These are phyloP conservation scores for Bombylius major DNA, from an alignment of 2,888 invertebrate species.

Conservation along the genomic window DNA sequence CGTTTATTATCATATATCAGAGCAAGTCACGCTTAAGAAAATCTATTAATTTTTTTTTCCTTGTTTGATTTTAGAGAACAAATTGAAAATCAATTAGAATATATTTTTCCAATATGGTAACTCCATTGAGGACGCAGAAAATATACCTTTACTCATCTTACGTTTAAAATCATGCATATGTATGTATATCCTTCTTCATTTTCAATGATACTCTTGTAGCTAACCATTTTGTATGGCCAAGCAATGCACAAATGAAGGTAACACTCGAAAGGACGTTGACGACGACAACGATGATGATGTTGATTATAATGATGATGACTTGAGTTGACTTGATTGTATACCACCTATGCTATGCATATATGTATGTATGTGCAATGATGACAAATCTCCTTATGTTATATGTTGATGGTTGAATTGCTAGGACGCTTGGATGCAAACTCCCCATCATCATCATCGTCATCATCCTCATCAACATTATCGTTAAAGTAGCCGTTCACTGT, in stretches of 20 bases:
- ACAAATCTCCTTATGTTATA: neutral
- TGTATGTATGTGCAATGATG: no score
- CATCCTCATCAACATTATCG: neutral
- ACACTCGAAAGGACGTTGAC: conserved; percentile 15
- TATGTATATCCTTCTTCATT: conserved; percentile 1
- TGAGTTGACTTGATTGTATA: neutral
- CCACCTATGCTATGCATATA: neutral
- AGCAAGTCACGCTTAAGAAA: no score
- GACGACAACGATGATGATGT: conserved; percentile 5
- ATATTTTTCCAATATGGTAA: no score
- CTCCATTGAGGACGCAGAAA: no score
- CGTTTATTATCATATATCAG: no score
- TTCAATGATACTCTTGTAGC: conserved; percentile 9
- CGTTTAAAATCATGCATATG: neutral
- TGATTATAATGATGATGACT: neutral
- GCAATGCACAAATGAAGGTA: conserved; percentile 9
- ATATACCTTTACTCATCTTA: neutral
- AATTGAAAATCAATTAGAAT: no score
- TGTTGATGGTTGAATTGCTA: neutral
- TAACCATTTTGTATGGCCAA: conserved; percentile 21
- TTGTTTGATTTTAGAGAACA: no score
- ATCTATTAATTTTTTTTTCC: no score
- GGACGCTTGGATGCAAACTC: no score
- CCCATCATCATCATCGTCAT: no score
- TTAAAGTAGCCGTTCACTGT: neutral